Evolutionary conservation across 2,113 vertebrate species (phyloP), one percentile per base, ranked within the genome.

Genomic region (Orycteropus afer): DNA sequence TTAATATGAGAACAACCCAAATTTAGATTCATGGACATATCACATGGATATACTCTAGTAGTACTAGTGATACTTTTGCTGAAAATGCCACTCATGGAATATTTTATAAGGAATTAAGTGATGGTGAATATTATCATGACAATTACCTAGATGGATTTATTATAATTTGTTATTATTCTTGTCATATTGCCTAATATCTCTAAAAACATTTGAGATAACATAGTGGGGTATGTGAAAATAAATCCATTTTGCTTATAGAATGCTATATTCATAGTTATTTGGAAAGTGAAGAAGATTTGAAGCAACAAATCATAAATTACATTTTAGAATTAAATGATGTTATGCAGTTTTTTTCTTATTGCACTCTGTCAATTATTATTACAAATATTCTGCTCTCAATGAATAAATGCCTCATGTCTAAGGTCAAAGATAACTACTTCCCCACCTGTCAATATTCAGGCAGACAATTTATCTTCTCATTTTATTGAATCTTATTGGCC

Each of bases 371-470:
- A 90, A 61, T 95, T 71, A 93, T 77, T 73, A 57, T 4, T 71
- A 67, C 88, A 91, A 92, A 96, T 92, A 95, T 93, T 95, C 92
- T 96, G 95, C 84, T 47, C 13, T 0, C 37, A 80, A 32, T 67
- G 73, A 98, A 96, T 95, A 97, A 96, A 82, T 93, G 79, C 71
- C 81, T 97, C 57, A 71, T 83, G 53, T 93, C 90, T 93, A 92
- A 97, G 98, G 97, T 98, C 97, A 98, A 98, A 98, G 97, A 98
- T 93, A 97, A 98, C 97, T 93, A 91, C 95, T 73, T 97, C 59
- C 89, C 87, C 86, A 97, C 89, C 97, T 98, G 98, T 97, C 98
- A 98, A 97, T 98, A 98, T 96, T 97, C 92, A 92, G 93, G 94
- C 91, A 94, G 73, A 96, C 84, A 96, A 98, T 95, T 98, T 97